phyloP scores from a whole-genome alignment of 2,888 invertebrate genomes.

The Scaeva pyrastri region DNA sequence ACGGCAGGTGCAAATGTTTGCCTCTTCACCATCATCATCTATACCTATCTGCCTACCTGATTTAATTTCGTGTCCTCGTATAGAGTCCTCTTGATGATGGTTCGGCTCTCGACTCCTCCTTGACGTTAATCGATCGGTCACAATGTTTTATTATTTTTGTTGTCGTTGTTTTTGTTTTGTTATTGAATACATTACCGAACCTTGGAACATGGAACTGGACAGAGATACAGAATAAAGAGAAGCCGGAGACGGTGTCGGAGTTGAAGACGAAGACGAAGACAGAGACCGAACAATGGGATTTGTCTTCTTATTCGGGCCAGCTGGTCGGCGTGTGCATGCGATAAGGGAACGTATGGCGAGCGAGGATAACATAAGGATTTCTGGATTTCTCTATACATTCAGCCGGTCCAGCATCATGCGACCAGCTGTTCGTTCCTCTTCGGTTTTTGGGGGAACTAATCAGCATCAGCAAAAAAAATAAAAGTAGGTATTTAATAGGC shows the following conservation, averaged over 20 bases:
- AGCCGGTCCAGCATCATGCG: constrained; percentile 51
- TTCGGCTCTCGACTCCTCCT: constrained; percentile 49
- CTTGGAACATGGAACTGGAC: neutral
- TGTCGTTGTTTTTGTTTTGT: neutral
- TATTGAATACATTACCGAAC: neutral
- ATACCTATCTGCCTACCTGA: constrained; percentile 52
- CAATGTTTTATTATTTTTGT: constrained; percentile 33
- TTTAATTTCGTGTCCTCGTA: constrained; percentile 68
- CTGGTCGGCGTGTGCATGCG: constrained; percentile 63
- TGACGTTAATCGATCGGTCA: constrained; percentile 71
- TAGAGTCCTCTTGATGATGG: neutral
- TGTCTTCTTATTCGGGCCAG: constrained; percentile 37
- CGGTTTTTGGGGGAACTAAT: constrained; percentile 42
- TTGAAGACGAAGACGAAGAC: no score
- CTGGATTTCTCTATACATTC: constrained; percentile 54
- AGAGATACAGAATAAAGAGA: neutral
- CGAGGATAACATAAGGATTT: constrained; percentile 59
- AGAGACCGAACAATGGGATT: constrained; percentile 56
- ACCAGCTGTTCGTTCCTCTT: constrained; percentile 69
- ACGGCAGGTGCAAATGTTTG: constrained; percentile 76
- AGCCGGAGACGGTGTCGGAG: constrained; percentile 31
- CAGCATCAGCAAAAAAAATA: constrained; percentile 15
- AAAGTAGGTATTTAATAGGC: neutral
- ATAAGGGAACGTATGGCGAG: constrained; percentile 63
- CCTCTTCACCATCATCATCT: constrained; percentile 26